phyloP scores from a whole-genome alignment of 2,888 invertebrate species.

The Cosmia pyralina region DNA sequence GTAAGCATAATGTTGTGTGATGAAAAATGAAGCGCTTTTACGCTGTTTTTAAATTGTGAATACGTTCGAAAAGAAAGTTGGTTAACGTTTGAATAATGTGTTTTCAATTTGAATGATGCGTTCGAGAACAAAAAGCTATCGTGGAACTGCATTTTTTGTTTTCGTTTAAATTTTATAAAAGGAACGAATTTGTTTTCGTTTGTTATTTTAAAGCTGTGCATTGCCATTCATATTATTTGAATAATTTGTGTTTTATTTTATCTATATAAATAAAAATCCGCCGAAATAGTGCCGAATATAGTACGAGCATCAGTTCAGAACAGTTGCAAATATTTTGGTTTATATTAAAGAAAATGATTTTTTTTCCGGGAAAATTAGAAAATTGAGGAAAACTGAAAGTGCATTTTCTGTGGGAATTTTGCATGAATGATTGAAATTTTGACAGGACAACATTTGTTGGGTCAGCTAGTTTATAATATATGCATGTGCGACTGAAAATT shows the following conservation, averaged over 20 bases:
- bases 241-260: background rate
- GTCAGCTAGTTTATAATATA: too few species aligned
- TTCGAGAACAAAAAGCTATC: slow-evolving; percentile 24
- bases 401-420: too few species aligned
- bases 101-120: slow-evolving; percentile 51
- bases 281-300: too few species aligned
- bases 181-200: background rate
- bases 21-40: slow-evolving; percentile 40
- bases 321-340: too few species aligned
- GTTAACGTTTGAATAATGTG: slow-evolving; percentile 38
- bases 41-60: slow-evolving; percentile 20
- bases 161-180: background rate
- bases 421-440: too few species aligned
- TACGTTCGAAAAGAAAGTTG: slow-evolving; percentile 53
- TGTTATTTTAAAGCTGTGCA: background rate
- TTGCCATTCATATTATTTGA: background rate
- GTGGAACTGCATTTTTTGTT: background rate
- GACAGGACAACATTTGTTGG: too few species aligned
- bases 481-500: background rate
- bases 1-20: slow-evolving; percentile 17
- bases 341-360: too few species aligned
- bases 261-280: too few species aligned
- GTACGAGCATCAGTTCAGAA: too few species aligned
- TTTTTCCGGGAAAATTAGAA: too few species aligned
- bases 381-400: too few species aligned